Evolutionary conservation across 2,113 vertebrate genomes (phyloP).

Genomic region (Lipotes vexillifer): DNA sequence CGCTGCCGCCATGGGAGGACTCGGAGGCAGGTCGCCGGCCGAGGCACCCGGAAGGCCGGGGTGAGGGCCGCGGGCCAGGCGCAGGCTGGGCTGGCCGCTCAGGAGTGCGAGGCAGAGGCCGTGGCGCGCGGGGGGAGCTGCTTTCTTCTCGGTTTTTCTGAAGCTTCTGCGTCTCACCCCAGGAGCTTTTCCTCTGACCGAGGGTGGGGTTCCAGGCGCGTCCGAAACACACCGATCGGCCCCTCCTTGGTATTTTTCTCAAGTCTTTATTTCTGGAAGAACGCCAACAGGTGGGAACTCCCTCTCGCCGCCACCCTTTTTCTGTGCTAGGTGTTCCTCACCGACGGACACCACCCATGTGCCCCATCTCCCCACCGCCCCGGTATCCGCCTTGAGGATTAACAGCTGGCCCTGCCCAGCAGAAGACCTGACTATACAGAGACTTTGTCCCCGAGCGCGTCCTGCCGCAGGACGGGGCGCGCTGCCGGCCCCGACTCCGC

Average conservation of each 20-base stretch:
- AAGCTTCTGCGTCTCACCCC: background rate
- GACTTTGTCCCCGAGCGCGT: background rate
- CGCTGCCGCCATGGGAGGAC: constrained; percentile 23
- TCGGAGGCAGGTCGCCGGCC: background rate
- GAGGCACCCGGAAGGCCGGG: background rate
- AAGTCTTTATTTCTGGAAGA: constrained; percentile 27
- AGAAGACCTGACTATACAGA: constrained; percentile 44
- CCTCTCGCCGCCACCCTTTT: constrained; percentile 31
- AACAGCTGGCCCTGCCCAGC: constrained; percentile 58
- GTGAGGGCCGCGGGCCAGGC: background rate
- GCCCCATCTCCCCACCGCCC: background rate
- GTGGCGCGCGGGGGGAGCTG: background rate
- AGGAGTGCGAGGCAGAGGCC: background rate
- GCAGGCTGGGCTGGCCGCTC: background rate
- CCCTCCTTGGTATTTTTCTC: constrained; percentile 51
- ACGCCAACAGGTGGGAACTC: constrained; percentile 24
- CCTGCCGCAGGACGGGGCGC: background rate
- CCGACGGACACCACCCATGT: constrained; percentile 13
- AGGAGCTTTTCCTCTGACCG: constrained; percentile 63
- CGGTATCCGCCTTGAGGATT: constrained; percentile 19
- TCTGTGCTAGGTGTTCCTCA: constrained; percentile 31
- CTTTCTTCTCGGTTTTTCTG: background rate
- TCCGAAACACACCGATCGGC: background rate
- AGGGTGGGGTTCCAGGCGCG: constrained; percentile 56
- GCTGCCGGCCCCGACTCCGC: background rate